Conservation (phyloP, 2,888 invertebrate genomes). For the Ophioninae sp. region DNA sequence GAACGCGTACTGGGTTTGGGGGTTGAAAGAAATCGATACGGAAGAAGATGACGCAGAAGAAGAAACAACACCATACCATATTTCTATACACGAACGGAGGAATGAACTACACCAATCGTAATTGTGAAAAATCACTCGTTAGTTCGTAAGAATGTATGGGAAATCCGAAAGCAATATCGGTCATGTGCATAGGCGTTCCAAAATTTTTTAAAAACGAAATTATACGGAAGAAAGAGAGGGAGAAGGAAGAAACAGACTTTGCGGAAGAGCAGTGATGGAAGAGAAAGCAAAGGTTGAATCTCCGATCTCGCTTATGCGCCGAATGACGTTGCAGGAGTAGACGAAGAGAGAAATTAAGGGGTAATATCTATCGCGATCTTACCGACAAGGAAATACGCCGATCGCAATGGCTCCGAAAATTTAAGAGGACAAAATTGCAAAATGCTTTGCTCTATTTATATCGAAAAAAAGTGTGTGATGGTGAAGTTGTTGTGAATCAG, state of each 20-base stretch:
- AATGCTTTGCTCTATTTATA: constrained; percentile 55
- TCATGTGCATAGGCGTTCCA: constrained; percentile 40
- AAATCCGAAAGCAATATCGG: constrained; percentile 54
- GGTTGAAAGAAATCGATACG: constrained; percentile 18
- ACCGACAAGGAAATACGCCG: constrained; percentile 25
- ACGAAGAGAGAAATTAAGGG: constrained; percentile 1
- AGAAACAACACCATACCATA: constrained; percentile 63
- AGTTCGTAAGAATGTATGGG: constrained; percentile 53
- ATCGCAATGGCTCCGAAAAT: constrained; percentile 30
- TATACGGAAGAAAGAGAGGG: constrained; percentile 1
- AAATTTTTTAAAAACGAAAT: constrained; percentile 24
- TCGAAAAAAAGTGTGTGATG: constrained; percentile 41
- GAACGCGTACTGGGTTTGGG: constrained; percentile 1
- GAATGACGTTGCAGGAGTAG: constrained; percentile 34
- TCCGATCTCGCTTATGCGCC: constrained; percentile 15
- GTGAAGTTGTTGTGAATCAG: constrained; percentile 34
- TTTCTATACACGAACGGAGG: constrained; percentile 59
- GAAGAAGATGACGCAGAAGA: constrained; percentile 8
- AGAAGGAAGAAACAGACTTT: constrained; percentile 5
- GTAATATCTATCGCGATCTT: constrained; percentile 31
- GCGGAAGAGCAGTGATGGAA: constrained; percentile 10
- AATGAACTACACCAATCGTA: constrained; percentile 34
- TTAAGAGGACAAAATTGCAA: constrained; percentile 38
- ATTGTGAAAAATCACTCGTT: constrained; percentile 42
- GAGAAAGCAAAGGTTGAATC: background rate